Evolutionary conservation across 2,888 invertebrate species (phyloP).

Genomic region (Crocallis elinguaria): DNA sequence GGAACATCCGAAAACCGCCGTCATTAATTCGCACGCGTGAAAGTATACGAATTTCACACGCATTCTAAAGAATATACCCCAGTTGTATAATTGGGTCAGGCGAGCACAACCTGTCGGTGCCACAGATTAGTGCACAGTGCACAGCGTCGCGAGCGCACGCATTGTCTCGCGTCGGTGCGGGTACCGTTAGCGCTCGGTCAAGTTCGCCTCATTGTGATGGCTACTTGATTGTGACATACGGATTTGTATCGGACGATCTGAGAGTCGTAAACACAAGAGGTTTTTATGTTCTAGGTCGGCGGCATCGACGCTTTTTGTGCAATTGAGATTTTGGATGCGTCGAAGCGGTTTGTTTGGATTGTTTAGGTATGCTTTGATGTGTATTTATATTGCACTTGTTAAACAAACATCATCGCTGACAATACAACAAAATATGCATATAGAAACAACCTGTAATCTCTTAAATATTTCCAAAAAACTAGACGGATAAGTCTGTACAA

Average conservation of each 20-base stretch:
- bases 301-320: constrained; percentile 25
- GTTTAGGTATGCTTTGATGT: too few relatives aligned
- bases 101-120: constrained; percentile 75
- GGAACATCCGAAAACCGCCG: constrained; percentile 32
- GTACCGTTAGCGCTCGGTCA: constrained; percentile 81
- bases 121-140: constrained; percentile 23
- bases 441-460: too few relatives aligned
- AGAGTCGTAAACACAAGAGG: constrained; percentile 24
- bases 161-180: constrained; percentile 69
- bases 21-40: constrained; percentile 53
- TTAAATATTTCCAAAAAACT: too few relatives aligned
- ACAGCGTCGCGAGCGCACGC: constrained; percentile 63
- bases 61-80: constrained; percentile 67
- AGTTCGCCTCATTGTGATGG: constrained; percentile 77
- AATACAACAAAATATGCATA: too few relatives aligned
- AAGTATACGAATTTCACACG: constrained; percentile 74
- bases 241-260: constrained; percentile 44
- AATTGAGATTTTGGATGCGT: not conserved
- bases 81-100: constrained; percentile 81
- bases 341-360: not conserved
- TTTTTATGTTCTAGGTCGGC: constrained; percentile 24
- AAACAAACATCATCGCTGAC: too few relatives aligned
- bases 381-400: too few relatives aligned
- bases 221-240: constrained; percentile 63
- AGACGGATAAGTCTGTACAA: too few relatives aligned